These are phyloP conservation scores for Bucco capensis DNA, from an alignment of 2,113 vertebrate genomes.

Conservation along the genomic window DNA sequence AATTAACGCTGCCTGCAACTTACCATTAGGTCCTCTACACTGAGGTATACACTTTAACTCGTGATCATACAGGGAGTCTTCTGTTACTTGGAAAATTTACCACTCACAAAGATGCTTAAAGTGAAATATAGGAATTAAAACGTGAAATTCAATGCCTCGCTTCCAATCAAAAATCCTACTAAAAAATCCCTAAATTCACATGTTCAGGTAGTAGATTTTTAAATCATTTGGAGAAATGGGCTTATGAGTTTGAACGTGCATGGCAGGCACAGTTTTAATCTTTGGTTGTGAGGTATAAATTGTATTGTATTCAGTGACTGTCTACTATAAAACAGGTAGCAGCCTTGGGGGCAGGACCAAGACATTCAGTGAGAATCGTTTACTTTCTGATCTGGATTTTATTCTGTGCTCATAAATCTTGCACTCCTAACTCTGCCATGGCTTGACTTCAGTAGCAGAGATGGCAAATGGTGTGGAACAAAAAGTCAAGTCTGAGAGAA, in stretches of 20 bases:
- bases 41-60: neutral
- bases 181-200: neutral
- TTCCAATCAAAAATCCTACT: neutral
- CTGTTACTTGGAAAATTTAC: neutral
- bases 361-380: neutral
- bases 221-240: neutral
- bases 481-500: too few relatives aligned
- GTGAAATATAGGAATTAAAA: neutral
- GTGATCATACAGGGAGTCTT: neutral
- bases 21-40: neutral
- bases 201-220: neutral
- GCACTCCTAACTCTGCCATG: neutral
- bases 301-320: neutral
- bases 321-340: neutral
- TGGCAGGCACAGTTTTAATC: neutral
- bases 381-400: neutral
- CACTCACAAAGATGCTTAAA: neutral
- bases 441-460: neutral
- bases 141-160: neutral
- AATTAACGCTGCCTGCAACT: neutral
- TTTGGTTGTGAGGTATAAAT: neutral
- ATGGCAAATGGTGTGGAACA: neutral
- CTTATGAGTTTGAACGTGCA: neutral
- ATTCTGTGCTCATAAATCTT: neutral
- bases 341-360: neutral